Conservation (phyloP, 92 coral and sea anemone genomes). For the Zoanthus sansibaricus region DNA sequence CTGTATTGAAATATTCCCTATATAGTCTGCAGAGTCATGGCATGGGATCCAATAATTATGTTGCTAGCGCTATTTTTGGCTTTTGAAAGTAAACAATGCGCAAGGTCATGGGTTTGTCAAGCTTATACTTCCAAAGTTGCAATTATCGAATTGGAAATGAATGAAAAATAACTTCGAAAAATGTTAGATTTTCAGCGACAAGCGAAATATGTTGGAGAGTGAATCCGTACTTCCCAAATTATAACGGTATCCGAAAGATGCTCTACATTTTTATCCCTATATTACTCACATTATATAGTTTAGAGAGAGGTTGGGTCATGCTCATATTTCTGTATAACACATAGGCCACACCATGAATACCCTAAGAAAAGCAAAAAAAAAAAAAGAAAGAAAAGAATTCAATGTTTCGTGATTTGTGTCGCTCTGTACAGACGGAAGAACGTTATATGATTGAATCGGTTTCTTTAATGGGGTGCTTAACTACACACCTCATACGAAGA, state of each 20-base stretch:
- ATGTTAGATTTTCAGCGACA: not conserved
- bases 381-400: not conserved
- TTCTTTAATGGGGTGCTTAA: not conserved
- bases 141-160: too few species aligned
- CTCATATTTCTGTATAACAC: not conserved
- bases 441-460: not conserved
- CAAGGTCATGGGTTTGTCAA: too few species aligned
- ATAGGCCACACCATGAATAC: not conserved
- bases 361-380: not conserved
- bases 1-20: not conserved
- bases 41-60: not conserved
- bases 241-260: too few species aligned
- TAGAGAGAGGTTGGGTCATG: not conserved
- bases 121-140: too few species aligned
- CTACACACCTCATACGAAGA: slow-evolving; percentile 7
- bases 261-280: not conserved
- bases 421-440: too few species aligned
- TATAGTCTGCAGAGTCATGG: not conserved
- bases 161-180: too few species aligned
- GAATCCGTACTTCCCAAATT: not conserved
- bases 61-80: too few species aligned
- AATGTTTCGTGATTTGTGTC: too few species aligned
- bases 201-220: not conserved
- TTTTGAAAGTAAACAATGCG: too few species aligned
- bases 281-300: not conserved